Conservation (phyloP, 2,888 invertebrate genomes). For the Aphelenchoides bicaudatus region DNA sequence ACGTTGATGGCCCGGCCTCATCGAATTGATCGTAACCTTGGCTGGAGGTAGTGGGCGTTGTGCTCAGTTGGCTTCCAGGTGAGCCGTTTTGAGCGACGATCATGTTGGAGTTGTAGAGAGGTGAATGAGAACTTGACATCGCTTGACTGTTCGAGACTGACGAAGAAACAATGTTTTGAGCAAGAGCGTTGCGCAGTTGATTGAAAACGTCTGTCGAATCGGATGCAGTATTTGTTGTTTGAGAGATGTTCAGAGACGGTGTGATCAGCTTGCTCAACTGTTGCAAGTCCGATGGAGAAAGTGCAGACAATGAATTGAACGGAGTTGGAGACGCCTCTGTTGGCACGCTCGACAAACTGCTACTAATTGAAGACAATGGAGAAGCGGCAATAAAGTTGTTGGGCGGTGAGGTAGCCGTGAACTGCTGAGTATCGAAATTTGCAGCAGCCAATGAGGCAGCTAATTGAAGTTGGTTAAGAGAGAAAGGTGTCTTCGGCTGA, state of each 20-base stretch:
- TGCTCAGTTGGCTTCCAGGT: too few relatives aligned
- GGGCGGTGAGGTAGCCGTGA: not conserved
- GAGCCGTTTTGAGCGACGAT: too few relatives aligned
- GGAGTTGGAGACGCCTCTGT: too few relatives aligned
- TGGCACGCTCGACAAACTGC: too few relatives aligned
- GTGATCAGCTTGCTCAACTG: conserved; percentile 1
- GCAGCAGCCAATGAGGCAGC: conserved; percentile 1
- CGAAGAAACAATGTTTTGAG: not conserved
- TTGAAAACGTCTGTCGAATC: not conserved
- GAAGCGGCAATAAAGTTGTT: not conserved
- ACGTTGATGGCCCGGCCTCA: not conserved
- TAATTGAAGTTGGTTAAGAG: not conserved
- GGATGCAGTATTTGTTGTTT: not conserved
- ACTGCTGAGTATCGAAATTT: not conserved
- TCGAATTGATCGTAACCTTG: not conserved
- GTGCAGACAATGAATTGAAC: too few relatives aligned
- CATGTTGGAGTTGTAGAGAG: not conserved
- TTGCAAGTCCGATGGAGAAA: conserved; percentile 1
- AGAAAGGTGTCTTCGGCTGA: not conserved
- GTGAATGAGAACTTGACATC: not conserved
- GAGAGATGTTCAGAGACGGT: not conserved
- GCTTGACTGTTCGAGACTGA: not conserved
- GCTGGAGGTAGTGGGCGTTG: too few relatives aligned
- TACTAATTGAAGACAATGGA: conserved; percentile 14
- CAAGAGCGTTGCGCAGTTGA: not conserved